A percentile compares a stretch with the other conserved stretches of the same genome.
Conservation (phyloP, 1,140 invertebrate species). For the Papilio helenus region DNA sequence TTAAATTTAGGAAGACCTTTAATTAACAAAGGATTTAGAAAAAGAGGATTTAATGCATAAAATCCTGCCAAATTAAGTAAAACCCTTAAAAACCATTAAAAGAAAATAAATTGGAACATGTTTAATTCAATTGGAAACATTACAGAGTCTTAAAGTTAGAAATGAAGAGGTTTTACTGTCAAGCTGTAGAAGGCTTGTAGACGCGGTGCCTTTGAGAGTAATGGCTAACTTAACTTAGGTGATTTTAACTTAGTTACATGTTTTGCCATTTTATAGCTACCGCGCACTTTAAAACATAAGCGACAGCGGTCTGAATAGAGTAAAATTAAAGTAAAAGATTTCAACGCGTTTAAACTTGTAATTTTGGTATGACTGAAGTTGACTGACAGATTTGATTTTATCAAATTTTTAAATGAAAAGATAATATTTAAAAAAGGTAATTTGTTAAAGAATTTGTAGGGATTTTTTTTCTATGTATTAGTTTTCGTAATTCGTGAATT, state of each 20-base stretch:
- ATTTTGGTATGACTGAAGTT: neutral
- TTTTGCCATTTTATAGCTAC: slow-evolving; percentile 32
- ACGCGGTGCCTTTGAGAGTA: slow-evolving; percentile 25
- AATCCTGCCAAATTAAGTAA: neutral
- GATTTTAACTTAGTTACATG: slow-evolving; percentile 41
- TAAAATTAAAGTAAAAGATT: neutral
- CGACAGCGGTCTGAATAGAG: neutral
- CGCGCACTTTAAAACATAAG: slow-evolving; percentile 27
- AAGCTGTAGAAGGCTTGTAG: neutral
- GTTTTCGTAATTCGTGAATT: neutral
- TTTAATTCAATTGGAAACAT: slow-evolving; percentile 37
- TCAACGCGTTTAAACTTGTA: neutral
- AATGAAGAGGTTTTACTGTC: slow-evolving; percentile 25
- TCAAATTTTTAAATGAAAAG: neutral
- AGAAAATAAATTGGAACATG: slow-evolving; percentile 42
- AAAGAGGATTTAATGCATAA: neutral
- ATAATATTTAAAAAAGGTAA: too few relatives aligned
- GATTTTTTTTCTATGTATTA: neutral
- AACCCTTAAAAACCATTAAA: slow-evolving; percentile 32
- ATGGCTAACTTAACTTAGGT: slow-evolving; percentile 23
- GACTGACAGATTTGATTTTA: neutral
- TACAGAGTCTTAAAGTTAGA: neutral
- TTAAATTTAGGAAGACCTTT: neutral
- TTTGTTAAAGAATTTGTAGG: neutral
- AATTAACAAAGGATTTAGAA: too few relatives aligned